Conservation (phyloP, 2,113 vertebrate species). For the Rostratula benghalensis region DNA sequence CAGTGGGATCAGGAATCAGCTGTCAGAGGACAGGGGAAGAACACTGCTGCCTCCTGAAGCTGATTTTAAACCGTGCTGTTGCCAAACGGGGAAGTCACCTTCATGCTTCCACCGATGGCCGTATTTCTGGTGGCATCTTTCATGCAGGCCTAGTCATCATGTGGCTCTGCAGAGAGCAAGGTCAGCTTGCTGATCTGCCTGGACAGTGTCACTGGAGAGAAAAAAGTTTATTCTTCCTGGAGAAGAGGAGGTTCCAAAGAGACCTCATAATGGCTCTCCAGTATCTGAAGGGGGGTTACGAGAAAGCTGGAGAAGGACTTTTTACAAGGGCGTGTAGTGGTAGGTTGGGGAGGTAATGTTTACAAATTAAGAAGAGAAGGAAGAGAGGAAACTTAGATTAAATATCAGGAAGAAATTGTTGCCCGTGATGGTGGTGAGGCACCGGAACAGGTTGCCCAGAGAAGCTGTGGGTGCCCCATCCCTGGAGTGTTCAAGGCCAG, state of each 20-base stretch:
- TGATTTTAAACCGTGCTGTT: background rate
- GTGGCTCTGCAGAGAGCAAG: background rate
- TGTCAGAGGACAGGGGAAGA: background rate
- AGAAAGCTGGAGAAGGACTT: background rate
- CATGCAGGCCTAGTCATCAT: accelerated
- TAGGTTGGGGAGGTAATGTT: background rate
- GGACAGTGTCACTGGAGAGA: background rate
- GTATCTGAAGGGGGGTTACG: background rate
- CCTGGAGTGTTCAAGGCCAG: background rate
- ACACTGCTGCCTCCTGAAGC: background rate
- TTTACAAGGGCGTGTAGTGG: background rate
- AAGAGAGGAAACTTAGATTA: background rate
- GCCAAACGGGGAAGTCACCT: background rate
- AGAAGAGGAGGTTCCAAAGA: background rate
- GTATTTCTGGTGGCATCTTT: background rate
- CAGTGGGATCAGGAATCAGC: background rate
- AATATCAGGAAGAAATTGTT: background rate
- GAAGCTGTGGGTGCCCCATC: background rate
- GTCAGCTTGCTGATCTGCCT: background rate
- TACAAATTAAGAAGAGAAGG: too few species aligned
- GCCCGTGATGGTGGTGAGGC: background rate
- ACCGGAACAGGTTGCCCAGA: background rate
- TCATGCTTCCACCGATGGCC: background rate
- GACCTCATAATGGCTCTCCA: background rate
- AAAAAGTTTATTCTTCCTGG: background rate